Evolutionary conservation across 2,797 vertebrate species (phyloP), one percentile per base, ranked within the genome.

Genomic region (Enteromius mattozi): DNA sequence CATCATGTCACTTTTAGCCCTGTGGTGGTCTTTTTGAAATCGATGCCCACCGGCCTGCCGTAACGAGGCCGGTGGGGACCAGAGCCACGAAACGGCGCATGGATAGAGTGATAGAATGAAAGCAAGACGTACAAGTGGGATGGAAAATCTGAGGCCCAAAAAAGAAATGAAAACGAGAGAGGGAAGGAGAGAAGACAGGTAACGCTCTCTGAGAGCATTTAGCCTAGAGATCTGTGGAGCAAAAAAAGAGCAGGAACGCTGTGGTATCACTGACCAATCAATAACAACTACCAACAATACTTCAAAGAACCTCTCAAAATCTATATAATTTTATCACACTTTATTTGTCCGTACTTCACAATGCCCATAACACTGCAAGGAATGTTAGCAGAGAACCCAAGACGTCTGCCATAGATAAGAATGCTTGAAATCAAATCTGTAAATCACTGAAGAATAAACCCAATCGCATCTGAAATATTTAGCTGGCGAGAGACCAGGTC

Each of bases 11-110:
- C 85, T 87, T 85, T 85, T 89, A 86, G 85, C 74, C 59, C 78
- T 82, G 85, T 85, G 81, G 78, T 87, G 81, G 78, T 87, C 83
- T 82, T 71, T 68, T 51, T 85, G 83, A 88, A 89, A 88, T 87
- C 81, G 79, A 89, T 88, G 83, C 77, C 83, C 85, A 85, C 63
- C 61, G 78, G 30, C 45, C 74, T 30, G 61, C 85, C 65, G 42
- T 87, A 89, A 88, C 61, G 33, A 87, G 87, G 82, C 85, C 79
- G 47, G 78, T 45, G 27, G 30, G 86, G 80, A 49, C 79, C 35
- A 21, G 56, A 78, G 65, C 78, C 74, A 70, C 0, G 2, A 49
- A 30, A 42, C 14, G 27, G 49, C 49, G 54, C 49, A 71, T 21
- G 79, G 51, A 69, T 77, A 82, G 16, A 78, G 69, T 68, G 75